Base-by-base conservation (phyloP, 2,888 invertebrate species). In the Zeuzera pyrina region DNA sequence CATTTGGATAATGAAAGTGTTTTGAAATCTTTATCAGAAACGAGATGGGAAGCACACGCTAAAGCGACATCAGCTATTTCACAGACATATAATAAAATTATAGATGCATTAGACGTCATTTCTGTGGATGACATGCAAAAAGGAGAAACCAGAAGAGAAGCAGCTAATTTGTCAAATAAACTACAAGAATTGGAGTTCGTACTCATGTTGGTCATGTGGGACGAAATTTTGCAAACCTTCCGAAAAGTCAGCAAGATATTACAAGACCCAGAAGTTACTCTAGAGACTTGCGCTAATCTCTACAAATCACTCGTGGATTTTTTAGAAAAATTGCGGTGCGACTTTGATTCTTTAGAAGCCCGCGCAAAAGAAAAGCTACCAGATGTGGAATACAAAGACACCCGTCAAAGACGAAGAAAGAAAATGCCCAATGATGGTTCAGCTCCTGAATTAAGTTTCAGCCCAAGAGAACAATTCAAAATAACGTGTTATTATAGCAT, bases 161-260 rank as follows among this genome's bases (percentile, higher is more conserved):
- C 34, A 14, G 16, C 26, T 26, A 35, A 31, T 32, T 31, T 38
- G 31, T 31, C 30, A 32, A 38, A 29, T 29, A 38, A 36, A 38
- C 33, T 32, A 33, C 23, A 36, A 28, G 31, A 38, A 32, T 35
- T 37, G 31, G 35, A 36, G 34, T 36, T 31, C 19, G 30, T 36
- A 24, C 28, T 36, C 31, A 31, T 35, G 31, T 22, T 35, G 22
- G 26, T 28, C 29, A 27, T 38, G 15, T 36, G 38, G 33, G 29
- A 30, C 33, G 32, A 38, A 29, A 31, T 38, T 34, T 27, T 38
- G 31, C 24, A 24, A 31, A 25, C 21, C 16, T 30, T 34, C 14
- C 29, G 24, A 12, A 12, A 12, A n/a, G 23, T 24, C 10, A 30
- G 30, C 16, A 19, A 30, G 23, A 11, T 10, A 5, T 10, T 29